Conservation (phyloP, 2,797 vertebrate genomes). For the Allobates femoralis region DNA sequence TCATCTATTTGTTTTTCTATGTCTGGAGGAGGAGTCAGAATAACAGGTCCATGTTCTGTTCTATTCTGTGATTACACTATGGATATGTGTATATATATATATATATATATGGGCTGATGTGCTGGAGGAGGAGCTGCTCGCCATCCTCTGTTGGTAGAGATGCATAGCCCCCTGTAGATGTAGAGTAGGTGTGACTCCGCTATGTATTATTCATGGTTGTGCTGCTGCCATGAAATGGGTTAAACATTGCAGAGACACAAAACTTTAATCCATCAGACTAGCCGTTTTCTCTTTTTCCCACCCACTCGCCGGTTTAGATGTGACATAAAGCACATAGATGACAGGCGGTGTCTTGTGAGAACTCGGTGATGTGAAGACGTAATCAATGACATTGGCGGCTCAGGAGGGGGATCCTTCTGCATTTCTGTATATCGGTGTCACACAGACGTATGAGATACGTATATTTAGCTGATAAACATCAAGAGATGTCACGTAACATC, state of each 20-base stretch:
- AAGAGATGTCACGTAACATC: background rate
- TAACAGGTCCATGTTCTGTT: background rate
- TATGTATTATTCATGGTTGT: background rate
- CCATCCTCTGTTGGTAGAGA: background rate
- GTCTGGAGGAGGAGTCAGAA: background rate
- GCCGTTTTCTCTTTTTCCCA: slow-evolving; percentile 10
- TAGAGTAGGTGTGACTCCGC: background rate
- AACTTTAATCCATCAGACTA: slow-evolving; percentile 46
- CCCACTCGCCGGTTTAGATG: slow-evolving; percentile 40
- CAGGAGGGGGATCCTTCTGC: background rate
- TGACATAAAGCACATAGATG: slow-evolving; percentile 14
- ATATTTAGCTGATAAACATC: background rate
- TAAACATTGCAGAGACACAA: slow-evolving; percentile 7
- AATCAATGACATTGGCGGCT: background rate
- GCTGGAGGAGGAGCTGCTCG: background rate
- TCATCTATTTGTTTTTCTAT: too few species aligned
- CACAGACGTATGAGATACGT: background rate
- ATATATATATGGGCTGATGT: background rate
- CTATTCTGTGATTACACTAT: background rate
- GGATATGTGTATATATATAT: background rate
- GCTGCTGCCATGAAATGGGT: background rate
- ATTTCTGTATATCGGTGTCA: background rate
- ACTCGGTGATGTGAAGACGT: background rate
- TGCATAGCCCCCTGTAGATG: background rate
- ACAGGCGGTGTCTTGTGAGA: background rate